A percentile compares a stretch with the other conserved stretches of the same genome.
These are phyloP conservation scores for Aphelocoma californica DNA, from an alignment of 2,797 vertebrate genomes.

Conservation along the genomic window DNA sequence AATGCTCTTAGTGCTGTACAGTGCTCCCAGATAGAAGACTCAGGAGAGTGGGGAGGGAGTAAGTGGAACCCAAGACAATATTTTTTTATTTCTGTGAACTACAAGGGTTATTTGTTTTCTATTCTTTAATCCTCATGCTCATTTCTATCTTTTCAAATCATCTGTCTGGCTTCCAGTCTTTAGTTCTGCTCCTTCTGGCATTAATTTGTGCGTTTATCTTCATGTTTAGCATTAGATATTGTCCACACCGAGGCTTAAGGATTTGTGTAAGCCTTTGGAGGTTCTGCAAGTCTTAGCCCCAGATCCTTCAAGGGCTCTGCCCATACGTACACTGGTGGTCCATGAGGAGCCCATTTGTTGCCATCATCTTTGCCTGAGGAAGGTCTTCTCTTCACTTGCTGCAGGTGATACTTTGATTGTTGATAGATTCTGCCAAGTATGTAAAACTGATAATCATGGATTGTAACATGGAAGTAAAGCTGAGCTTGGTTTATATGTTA, in stretches of 20 bases:
- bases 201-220: background rate
- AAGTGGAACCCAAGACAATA: background rate
- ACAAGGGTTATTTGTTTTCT: background rate
- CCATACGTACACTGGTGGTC: rapidly evolving
- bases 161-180: background rate
- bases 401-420: background rate
- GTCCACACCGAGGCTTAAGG: background rate
- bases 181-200: background rate
- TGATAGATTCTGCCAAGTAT: background rate
- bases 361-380: background rate
- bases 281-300: background rate
- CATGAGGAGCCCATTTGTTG: background rate
- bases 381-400: rapidly evolving
- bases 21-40: background rate
- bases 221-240: background rate
- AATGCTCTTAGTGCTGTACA: rapidly evolving
- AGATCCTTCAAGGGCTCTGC: background rate
- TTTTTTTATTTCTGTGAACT: background rate
- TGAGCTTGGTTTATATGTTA: background rate
- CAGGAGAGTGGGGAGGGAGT: background rate
- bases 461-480: background rate
- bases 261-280: background rate
- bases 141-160: background rate
- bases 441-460: background rate
- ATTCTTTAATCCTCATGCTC: background rate